These are phyloP conservation scores for Pangasius krempfi DNA, from an alignment of 2,797 vertebrate species.

Conservation along the genomic window DNA sequence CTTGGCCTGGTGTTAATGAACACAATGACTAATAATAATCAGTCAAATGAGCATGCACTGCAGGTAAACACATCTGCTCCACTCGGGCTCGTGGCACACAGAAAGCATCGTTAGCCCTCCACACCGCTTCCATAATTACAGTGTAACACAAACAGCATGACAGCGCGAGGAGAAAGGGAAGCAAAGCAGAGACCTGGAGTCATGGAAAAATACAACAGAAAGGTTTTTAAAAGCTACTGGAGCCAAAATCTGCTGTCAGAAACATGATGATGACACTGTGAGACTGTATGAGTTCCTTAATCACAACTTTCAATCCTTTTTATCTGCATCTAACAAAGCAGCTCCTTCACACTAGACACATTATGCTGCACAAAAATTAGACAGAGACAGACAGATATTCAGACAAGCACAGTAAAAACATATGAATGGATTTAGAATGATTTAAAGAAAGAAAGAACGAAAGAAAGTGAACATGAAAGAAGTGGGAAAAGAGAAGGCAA, in stretches of 20 bases:
- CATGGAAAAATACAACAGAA: slow-evolving; percentile 12
- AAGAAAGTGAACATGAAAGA: background rate
- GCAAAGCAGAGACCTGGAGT: slow-evolving; percentile 15
- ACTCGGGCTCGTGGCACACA: slow-evolving; percentile 8
- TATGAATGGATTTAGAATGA: background rate
- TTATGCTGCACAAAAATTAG: background rate
- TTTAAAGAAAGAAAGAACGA: too few species aligned
- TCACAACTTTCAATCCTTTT: background rate
- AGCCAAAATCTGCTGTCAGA: background rate
- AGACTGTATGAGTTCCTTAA: background rate
- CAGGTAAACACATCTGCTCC: slow-evolving; percentile 47
- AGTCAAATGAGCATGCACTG: slow-evolving; percentile 29
- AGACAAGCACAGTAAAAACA: background rate
- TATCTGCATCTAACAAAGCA: background rate
- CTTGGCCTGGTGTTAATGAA: slow-evolving; percentile 48
- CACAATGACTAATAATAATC: slow-evolving; percentile 16
- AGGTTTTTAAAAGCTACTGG: background rate
- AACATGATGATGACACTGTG: background rate
- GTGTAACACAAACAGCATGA: slow-evolving; percentile 37
- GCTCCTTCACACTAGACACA: background rate
- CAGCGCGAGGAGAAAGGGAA: background rate
- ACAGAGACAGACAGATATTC: background rate
- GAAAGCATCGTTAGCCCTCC: slow-evolving; percentile 45
- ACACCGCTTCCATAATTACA: slow-evolving; percentile 44
- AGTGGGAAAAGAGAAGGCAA: background rate